Evolutionary conservation across 2,888 invertebrate genomes (phyloP), one percentile per base, ranked within the genome.

Genomic region (Stegophylla sp.): DNA sequence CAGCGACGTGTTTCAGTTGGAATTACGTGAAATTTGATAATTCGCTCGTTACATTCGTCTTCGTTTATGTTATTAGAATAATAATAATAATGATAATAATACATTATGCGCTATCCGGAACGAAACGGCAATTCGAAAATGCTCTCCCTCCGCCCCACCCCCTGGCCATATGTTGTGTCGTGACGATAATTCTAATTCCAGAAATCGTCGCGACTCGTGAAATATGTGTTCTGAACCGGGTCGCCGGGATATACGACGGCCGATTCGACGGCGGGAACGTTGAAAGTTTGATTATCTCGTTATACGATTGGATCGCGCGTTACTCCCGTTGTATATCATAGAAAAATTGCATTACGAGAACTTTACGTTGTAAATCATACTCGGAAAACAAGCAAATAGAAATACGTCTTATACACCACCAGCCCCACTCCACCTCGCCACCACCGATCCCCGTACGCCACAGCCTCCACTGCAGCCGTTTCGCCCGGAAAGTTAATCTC

Each of bases 261-360:
- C 34, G 34, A 7, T 34, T 7, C 34, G 34, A 34, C 3, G 4
- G 45, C n/a, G 34, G 34, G 28, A 28, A 41, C 28, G 17, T n/a
- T 20, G 59, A 72, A 72, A 72, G 56, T 72, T 72, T 71, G 53
- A 72, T 72, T 34, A 34, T 53, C 71, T 72, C 53, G 56, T 43
- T 48, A 43, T 41, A 4, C 23, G 43, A 56, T 59, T 45, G 73
- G 34, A 34, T 34, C 13, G 43, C 23, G 28, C 2, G 23, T 10
- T 12, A 10, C 7, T 23, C 34, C 7, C n/a, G 61, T 61, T 10
- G 34, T 74, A 34, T 48, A 48, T 63, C 74, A 64, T 64, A 75
- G 63, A 75, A 75, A 51, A 75, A 75, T 64, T 20, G 51, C 64
- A 64, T 75, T 75, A 64, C 48, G 41, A 63, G 43, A 72, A 75